Base-by-base conservation (phyloP, 2,888 invertebrate genomes). In the Hemicrepidius hirtus region DNA sequence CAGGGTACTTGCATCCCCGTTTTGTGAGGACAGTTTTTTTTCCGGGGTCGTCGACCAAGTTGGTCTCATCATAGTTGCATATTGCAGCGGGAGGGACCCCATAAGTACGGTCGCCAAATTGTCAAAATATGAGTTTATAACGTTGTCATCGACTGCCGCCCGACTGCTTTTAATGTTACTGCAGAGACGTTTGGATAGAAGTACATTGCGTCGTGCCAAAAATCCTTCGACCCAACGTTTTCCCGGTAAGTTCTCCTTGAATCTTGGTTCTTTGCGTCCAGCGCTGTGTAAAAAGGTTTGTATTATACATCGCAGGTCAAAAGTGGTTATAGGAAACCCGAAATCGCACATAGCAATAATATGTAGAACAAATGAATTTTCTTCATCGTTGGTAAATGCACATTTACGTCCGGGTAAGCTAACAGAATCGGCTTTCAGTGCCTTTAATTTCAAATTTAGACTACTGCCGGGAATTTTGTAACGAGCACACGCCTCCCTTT, bases 301-400 rank as follows among this genome's bases (percentile, higher is more conserved):
- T 13, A 44, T 16, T 16, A 44, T 16, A 13, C 16, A 7, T 44
- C 44, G 13, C 44, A 44, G 16, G 16, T 44, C 44, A 16, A 16
- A 44, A 44, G 16, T 44, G 6, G 44, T 44, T 16, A 44, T 16
- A 4, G 44, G 44, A 44, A 44, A 44, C 13, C 44, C 44, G 18
- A 44, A 44, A 16, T 44, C 16, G 16, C 44, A 44, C 44, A 44
- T 44, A 13, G n/a, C 44, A 4, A 16, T 44, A 13, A 6, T 7
- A 16, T 28, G 28, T 28, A 4, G 28, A 28, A 28, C 28, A 28
- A 28, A 28, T 28, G 28, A 3, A 28, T 28, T 28, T 28, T 28
- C 28, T 28, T 28, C 28, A 28, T 28, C 28, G 6, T 6, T 28
- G 28, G 3, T 28, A 28, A 28, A 28, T 28, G 6, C 6, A 28